Evolutionary conservation across 2,888 invertebrate genomes (phyloP), one percentile per base, ranked within the genome.

Genomic region (Griposia aprilina): DNA sequence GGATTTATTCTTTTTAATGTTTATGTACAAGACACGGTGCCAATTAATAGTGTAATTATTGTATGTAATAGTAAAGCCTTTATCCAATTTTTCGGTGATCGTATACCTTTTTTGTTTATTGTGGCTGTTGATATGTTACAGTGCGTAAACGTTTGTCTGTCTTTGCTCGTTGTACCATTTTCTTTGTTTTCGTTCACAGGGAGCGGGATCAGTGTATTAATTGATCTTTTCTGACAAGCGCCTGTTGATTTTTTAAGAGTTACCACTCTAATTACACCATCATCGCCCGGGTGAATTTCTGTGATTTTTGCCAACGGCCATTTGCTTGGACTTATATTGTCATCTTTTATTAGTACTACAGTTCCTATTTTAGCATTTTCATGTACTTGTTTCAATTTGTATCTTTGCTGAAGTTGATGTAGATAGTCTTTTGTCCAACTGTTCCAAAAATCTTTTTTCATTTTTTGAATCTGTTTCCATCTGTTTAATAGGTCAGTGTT

Each of bases 221-320:
- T 59, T 59, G 59, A 26, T 59, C 59, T 59, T 59, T 59, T 59
- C 0, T 26, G 59, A 59, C 26, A 59, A 15, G 59, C 26, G 26
- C n/a, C n/a, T 65, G 45, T 26, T 65, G 65, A 48, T 65, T 65
- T 45, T n/a, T 45, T 65, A 45, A 65, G 65, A 70, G 70, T 70
- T 59, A 70, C 70, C 6, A 70, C 70, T 72, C 63, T 73, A 13
- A 50, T 30, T 52, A 63, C 41, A 7, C 63, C 52, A 63, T 72
- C 72, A 36, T 63, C n/a, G 63, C 72, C 72, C 48, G 72, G 0
- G 85, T 86, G 15, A 81, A 62, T 0, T 84, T 87, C 62, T 85
- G 83, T 0, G 82, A 62, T 62, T 90, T 89, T 55, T 90, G 90
- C 1, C 79, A 82, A 59, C 88, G 89, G 55, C 89, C 71, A 57